A percentile compares a stretch with the other conserved stretches of the same genome.
These are phyloP conservation scores for Hemicentrotus pulcherrimus DNA, from an alignment of 35 echinoderm and acorn worm genomes.

Conservation along the genomic window DNA sequence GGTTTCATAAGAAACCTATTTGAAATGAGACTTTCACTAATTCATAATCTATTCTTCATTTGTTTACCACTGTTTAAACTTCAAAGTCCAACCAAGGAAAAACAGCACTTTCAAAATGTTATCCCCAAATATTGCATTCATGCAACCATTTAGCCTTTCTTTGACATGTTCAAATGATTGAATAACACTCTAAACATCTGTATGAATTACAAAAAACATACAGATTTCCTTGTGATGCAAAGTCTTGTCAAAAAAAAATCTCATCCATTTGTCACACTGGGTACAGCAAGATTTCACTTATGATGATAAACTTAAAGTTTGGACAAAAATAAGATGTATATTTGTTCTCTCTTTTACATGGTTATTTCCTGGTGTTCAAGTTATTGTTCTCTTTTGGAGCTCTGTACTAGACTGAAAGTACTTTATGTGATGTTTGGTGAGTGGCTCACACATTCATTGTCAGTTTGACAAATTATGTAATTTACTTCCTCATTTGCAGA, in stretches of 20 bases:
- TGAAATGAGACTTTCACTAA: too few relatives aligned
- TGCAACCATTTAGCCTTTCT: too few relatives aligned
- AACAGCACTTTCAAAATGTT: too few relatives aligned
- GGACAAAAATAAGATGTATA: background rate
- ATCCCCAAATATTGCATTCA: too few relatives aligned
- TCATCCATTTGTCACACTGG: background rate
- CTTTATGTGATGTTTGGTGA: background rate
- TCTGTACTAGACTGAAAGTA: background rate
- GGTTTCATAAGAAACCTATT: too few relatives aligned
- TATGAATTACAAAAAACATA: background rate
- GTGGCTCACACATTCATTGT: background rate
- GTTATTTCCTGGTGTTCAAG: background rate
- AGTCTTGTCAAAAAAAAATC: background rate
- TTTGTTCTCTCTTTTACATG: background rate
- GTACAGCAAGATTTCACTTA: too few relatives aligned
- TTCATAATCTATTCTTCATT: too few relatives aligned
- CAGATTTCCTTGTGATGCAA: background rate
- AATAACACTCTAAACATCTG: too few relatives aligned
- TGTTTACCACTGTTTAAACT: too few relatives aligned
- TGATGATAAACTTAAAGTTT: background rate
- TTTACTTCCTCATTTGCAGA: constrained; percentile 18
- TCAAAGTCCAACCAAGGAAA: too few relatives aligned
- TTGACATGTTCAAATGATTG: too few relatives aligned
- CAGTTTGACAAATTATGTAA: background rate
- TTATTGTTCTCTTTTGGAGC: background rate